Conservation (phyloP, 2,113 vertebrate genomes). For the Protomyctophum bolini region DNA sequence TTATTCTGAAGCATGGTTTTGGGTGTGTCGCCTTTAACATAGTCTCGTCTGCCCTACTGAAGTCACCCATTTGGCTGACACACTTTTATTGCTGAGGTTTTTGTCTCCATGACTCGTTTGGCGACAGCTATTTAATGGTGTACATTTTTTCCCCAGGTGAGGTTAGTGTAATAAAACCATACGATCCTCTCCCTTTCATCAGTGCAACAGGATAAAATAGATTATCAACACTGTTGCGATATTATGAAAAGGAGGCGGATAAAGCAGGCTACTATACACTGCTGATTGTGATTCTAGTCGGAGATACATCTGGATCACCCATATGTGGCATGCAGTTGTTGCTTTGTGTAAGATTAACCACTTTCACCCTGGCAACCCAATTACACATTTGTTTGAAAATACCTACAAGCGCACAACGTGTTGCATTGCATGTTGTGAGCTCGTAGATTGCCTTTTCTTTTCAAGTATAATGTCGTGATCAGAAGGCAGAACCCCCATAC, state of each 20-base stretch:
- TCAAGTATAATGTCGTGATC: not conserved
- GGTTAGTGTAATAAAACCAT: slow-evolving; percentile 7
- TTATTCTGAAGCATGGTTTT: slow-evolving; percentile 59
- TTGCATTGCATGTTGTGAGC: no score
- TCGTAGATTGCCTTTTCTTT: no score
- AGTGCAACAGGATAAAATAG: not conserved
- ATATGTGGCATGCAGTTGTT: slow-evolving; percentile 49
- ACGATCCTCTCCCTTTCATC: not conserved
- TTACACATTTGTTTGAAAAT: no score
- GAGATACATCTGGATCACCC: slow-evolving; percentile 44
- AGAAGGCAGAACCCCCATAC: not conserved
- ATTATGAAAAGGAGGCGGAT: not conserved
- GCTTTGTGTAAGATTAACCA: slow-evolving; percentile 15
- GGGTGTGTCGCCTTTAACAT: slow-evolving; percentile 62
- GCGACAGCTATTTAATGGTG: not conserved
- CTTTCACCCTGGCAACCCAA: not conserved
- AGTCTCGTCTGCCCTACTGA: slow-evolving; percentile 24
- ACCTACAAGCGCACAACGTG: no score
- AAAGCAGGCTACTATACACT: not conserved
- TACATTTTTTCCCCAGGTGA: not conserved
- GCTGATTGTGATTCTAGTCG: slow-evolving; percentile 38
- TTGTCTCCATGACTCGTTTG: not conserved
- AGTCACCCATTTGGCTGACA: slow-evolving; percentile 53
- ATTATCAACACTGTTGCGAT: not conserved
- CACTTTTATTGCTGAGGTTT: slow-evolving; percentile 22